Base-by-base conservation (phyloP, 2,888 invertebrate genomes). In the Disparrhopalites patrizii region DNA sequence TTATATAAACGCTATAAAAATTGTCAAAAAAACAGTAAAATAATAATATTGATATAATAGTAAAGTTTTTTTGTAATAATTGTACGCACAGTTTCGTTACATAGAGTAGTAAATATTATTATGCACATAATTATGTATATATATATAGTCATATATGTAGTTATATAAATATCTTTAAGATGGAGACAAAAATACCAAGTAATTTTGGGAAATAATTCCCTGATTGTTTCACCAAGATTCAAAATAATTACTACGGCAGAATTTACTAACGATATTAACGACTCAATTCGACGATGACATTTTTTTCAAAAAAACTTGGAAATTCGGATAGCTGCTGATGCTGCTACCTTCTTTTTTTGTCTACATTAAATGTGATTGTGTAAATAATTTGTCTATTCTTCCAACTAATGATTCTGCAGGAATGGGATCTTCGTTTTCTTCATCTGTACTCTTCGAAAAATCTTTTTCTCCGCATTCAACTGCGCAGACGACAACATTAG, bases 111-210 rank as follows among this genome's bases (percentile, higher is more conserved):
- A 8, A 15, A 38, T 38, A 5, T 57, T 27, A 40, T 40, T 66
- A 31, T n/a, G n/a, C n/a, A n/a, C 33, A 60, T 62, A 58, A 65
- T 60, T 66, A 68, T 66, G 65, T 66, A 56, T 56, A 23, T 36
- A 38, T 58, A 43, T 23, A 28, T 43, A 58, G 30, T 18, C 13
- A 56, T 56, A 56, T 5, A 10, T 36, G 15, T 15, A 36, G 8
- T 10, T 43, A 43, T 43, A 43, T 43, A 43, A 43, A 43, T 43
- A 43, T 43, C 43, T 43, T n/a, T 43, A 43, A 43, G 20, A 5
- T 43, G 43, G 43, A 43, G 43, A 43, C 43, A 43, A 43, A 43
- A 36, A 43, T 18, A 18, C 15, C 43, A 57, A 56, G 57, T 56
- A 40, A 20, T 33, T 23, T 25, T 27, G 56, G 64, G 33, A 31